Conservation (phyloP, 2,888 invertebrate genomes). For the Drosophila nigricruria region DNA sequence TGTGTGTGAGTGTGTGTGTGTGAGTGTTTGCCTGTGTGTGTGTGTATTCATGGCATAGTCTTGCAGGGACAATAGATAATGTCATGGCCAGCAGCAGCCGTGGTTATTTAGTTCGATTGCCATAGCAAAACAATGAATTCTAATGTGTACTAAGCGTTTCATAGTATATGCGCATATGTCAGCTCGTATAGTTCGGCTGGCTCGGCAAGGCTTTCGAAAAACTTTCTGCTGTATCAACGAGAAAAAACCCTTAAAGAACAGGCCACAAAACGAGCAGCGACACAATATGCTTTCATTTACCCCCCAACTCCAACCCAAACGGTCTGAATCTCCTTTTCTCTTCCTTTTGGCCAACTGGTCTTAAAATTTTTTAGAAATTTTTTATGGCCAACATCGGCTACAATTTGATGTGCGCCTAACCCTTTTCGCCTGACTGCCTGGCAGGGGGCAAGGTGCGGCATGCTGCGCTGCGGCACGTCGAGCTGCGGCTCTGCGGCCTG, state of each 20-base stretch:
- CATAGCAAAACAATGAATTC: conserved; percentile 30
- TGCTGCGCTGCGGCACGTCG: neutral
- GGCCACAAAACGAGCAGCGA: conserved; percentile 74
- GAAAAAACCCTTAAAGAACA: conserved; percentile 27
- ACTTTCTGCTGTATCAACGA: conserved; percentile 23
- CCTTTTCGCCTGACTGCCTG: conserved; percentile 41
- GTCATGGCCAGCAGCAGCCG: conserved; percentile 9
- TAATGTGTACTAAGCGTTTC: conserved; percentile 34
- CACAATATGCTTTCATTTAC: conserved; percentile 67
- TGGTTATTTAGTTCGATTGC: conserved; percentile 10
- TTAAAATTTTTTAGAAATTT: conserved; percentile 65
- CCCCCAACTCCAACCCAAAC: neutral
- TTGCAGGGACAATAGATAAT: conserved; percentile 27
- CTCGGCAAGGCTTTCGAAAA: neutral
- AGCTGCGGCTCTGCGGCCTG: conserved; percentile 3
- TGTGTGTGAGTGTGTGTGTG: conserved; percentile 17
- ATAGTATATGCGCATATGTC: conserved; percentile 31
- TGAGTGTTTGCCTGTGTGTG: neutral
- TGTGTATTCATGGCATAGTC: neutral
- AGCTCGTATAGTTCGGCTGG: conserved; percentile 27
- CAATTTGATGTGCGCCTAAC: conserved; percentile 63
- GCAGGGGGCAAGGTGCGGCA: conserved; percentile 10
- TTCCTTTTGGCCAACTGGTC: conserved; percentile 44
- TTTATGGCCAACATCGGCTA: conserved; percentile 65
- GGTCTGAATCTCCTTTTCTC: neutral